Conservation (phyloP, 2,888 invertebrate species). For the Agrotis ipsilon region DNA sequence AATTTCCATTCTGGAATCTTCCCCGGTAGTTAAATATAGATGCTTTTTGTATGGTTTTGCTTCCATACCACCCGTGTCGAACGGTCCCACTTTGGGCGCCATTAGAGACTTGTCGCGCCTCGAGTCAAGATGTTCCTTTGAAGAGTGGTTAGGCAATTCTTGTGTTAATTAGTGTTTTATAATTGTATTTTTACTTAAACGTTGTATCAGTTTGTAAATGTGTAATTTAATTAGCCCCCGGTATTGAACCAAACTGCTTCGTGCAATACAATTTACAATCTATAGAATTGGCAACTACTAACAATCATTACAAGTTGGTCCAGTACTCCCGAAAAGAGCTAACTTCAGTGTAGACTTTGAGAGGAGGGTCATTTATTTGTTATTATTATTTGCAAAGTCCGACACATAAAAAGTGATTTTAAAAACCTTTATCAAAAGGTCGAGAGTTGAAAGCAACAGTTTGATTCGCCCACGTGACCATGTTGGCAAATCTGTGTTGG, state of each 20-base stretch:
- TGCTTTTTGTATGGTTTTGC: conserved; percentile 12
- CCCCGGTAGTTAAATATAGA: conserved; percentile 2
- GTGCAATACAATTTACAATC: conserved; percentile 1
- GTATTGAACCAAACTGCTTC: background rate
- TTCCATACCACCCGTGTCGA: background rate
- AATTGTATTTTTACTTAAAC: background rate
- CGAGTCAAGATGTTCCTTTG: background rate
- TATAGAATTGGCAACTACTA: background rate
- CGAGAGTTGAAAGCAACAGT: conserved; percentile 30
- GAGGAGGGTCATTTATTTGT: conserved; percentile 31
- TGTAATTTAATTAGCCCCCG: background rate
- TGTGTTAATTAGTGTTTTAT: background rate
- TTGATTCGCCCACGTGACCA: background rate
- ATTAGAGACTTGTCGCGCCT: conserved; percentile 9
- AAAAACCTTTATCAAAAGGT: conserved; percentile 23
- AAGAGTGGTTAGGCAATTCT: background rate
- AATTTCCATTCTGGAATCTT: conserved; percentile 11
- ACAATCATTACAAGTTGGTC: conserved; percentile 3
- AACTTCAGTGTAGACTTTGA: conserved; percentile 18
- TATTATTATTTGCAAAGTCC: conserved; percentile 48
- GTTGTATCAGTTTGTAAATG: background rate
- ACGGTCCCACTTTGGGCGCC: conserved; percentile 41
- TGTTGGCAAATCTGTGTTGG: conserved; percentile 1
- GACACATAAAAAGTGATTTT: conserved; percentile 20
- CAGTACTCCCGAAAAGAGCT: conserved; percentile 23